Percentiles rank a stretch among this genome's conserved stretches.
Conservation (phyloP, 1,140 invertebrate genomes). For the Polyergus mexicanus region DNA sequence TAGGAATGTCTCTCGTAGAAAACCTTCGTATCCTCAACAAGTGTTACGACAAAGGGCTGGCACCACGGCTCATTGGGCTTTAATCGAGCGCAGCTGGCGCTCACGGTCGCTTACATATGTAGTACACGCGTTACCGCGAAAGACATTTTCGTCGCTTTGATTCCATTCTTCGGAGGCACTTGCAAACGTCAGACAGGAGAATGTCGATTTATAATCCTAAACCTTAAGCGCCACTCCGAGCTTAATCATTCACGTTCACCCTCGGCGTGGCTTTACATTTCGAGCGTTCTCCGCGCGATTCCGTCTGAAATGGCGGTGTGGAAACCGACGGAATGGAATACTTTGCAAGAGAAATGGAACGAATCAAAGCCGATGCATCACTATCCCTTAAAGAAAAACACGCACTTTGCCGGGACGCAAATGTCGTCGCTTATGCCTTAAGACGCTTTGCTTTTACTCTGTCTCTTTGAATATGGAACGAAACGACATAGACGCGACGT, state of each 20-base stretch:
- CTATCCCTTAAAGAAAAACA: constrained; percentile 34
- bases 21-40: constrained; percentile 44
- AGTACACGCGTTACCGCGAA: constrained; percentile 41
- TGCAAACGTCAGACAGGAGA: background rate
- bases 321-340: constrained; percentile 42
- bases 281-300: background rate
- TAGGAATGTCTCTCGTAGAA: background rate
- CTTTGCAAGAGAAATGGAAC: constrained; percentile 13
- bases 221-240: background rate
- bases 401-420: constrained; percentile 10
- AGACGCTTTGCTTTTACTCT: constrained; percentile 28
- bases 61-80: constrained; percentile 56
- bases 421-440: constrained; percentile 6
- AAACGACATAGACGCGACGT: background rate
- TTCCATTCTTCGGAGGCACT: constrained; percentile 49
- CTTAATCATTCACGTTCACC: constrained; percentile 64
- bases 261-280: constrained; percentile 7
- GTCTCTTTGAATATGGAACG: constrained; percentile 37
- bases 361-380: constrained; percentile 53
- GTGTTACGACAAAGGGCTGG: constrained; percentile 54
- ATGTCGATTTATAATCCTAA: constrained; percentile 60
- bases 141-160: constrained; percentile 31
- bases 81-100: constrained; percentile 53
- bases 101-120: constrained; percentile 44
- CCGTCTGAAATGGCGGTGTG: constrained; percentile 36